Base-by-base conservation (phyloP, 1,140 invertebrate genomes). In the Drosophila miranda region DNA sequence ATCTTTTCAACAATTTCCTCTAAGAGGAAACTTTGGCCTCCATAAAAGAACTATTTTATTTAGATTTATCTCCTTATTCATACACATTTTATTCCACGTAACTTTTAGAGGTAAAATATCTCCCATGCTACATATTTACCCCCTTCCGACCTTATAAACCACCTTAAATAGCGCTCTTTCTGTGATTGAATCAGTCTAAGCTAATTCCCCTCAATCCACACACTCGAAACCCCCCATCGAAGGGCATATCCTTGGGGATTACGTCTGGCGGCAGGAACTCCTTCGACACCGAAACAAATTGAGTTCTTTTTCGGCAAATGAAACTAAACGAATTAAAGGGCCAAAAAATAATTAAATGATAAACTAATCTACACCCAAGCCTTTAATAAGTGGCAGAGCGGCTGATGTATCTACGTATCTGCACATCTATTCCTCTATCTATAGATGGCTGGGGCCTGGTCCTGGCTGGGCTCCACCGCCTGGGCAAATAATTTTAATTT, bases 401-500 rank as follows among this genome's bases (percentile, higher is more conserved):
- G 23, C 50, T 63, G 77, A 63, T 67, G 34, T 52, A 41, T 50
- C n/a, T 42, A 11, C 21, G 28, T 51, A 23, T 14, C 28, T 62
- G 45, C 11, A 38, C 13, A 38, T 11, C 30, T 11, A 34, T 34
- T 34, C 30, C 1, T 19, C 8, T 9, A 34, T 34, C 53, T 21
- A 16, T n/a, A 16, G 48, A 45, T 42, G 30, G 38, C 41, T 55
- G 21, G 8, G 26, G 34, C 34, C 34, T 13, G 75, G 62, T 78
- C 75, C 56, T 68, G 60, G 76, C 73, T 51, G 70, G 38, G 34
- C 60, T 78, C 57, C 34, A 63, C 78, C 74, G 73, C 56, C 61
- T 83, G 71, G 71, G 80, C 81, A 84, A 84, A 84, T 84, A 79
- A 84, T 84, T 84, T 84, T 84, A 84, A 84, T 84, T 79, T 78